These are phyloP conservation scores for Lepus timidus DNA, from an alignment of 2,113 vertebrate species.

Conservation along the genomic window DNA sequence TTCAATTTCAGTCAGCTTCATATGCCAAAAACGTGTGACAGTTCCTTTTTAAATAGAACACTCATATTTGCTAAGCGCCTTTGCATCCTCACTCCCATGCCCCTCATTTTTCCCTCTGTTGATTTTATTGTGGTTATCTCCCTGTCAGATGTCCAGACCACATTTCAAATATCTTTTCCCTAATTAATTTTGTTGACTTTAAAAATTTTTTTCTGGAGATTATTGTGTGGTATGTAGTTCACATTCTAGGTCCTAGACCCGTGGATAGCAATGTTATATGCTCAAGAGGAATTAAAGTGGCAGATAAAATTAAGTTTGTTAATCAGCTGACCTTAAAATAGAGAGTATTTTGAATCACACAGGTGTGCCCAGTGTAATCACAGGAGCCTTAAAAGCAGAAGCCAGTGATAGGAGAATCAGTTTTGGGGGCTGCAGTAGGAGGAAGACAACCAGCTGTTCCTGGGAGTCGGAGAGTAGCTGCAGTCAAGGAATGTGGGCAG, in stretches of 20 bases:
- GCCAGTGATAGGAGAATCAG: background rate
- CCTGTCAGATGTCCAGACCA: background rate
- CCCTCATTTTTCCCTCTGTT: background rate
- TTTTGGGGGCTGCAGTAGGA: background rate
- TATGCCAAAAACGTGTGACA: background rate
- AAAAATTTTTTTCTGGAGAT: slow-evolving; percentile 34
- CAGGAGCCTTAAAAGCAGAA: background rate
- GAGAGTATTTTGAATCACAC: background rate
- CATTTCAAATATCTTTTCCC: background rate
- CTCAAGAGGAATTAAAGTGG: background rate
- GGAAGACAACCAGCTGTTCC: background rate
- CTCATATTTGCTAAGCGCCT: background rate
- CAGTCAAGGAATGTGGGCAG: background rate
- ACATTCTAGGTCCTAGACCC: background rate
- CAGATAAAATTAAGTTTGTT: background rate
- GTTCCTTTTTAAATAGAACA: slow-evolving; percentile 20
- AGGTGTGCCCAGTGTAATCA: background rate
- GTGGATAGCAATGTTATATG: background rate
- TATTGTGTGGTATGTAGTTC: background rate
- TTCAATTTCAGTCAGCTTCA: slow-evolving; percentile 39
- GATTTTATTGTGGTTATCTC: background rate
- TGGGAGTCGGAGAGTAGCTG: background rate
- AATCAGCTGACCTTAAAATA: slow-evolving; percentile 14
- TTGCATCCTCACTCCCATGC: background rate
- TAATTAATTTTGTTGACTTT: background rate